phyloP scores from a whole-genome alignment of 2,888 invertebrate species.

The Mantis religiosa region DNA sequence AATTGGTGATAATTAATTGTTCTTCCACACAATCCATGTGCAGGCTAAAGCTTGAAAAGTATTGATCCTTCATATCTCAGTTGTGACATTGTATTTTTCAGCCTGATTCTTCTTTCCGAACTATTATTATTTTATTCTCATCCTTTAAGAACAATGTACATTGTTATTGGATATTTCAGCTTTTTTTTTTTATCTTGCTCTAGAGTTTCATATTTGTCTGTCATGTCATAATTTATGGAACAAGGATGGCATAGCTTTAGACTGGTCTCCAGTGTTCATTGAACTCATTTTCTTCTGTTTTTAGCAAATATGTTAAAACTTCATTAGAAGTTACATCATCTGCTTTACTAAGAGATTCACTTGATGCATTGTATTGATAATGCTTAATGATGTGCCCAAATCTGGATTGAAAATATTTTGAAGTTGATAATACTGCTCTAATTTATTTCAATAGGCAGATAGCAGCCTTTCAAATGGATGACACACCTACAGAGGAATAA shows the following conservation, averaged over 20 bases:
- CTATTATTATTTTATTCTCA: too few relatives aligned
- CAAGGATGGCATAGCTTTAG: slow-evolving; percentile 83
- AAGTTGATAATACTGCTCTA: slow-evolving; percentile 66
- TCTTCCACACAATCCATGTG: too few relatives aligned
- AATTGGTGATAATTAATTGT: too few relatives aligned
- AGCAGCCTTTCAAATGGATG: slow-evolving; percentile 87
- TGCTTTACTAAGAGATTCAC: slow-evolving; percentile 64
- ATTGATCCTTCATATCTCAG: too few relatives aligned
- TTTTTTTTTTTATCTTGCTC: too few relatives aligned
- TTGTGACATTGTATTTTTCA: too few relatives aligned
- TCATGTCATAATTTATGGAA: slow-evolving; percentile 77
- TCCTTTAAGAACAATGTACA: too few relatives aligned
- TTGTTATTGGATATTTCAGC: too few relatives aligned
- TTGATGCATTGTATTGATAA: slow-evolving; percentile 68
- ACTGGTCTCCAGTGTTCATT: slow-evolving; percentile 92
- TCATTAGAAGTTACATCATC: slow-evolving; percentile 83
- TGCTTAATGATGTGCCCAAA: slow-evolving; percentile 66
- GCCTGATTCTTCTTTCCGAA: too few relatives aligned
- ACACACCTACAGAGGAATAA: slow-evolving; percentile 61
- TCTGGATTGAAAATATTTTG: slow-evolving; percentile 73
- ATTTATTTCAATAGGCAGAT: slow-evolving; percentile 87
- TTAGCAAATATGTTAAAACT: slow-evolving; percentile 75
- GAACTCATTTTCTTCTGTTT: slow-evolving; percentile 49
- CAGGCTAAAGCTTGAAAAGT: too few relatives aligned
- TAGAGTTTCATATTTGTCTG: slow-evolving; percentile 85